Percentiles rank a stretch among this genome's conserved stretches.
Evolutionary conservation across 2,888 invertebrate species (phyloP).

Genomic region (Sarcophaga carnaria): DNA sequence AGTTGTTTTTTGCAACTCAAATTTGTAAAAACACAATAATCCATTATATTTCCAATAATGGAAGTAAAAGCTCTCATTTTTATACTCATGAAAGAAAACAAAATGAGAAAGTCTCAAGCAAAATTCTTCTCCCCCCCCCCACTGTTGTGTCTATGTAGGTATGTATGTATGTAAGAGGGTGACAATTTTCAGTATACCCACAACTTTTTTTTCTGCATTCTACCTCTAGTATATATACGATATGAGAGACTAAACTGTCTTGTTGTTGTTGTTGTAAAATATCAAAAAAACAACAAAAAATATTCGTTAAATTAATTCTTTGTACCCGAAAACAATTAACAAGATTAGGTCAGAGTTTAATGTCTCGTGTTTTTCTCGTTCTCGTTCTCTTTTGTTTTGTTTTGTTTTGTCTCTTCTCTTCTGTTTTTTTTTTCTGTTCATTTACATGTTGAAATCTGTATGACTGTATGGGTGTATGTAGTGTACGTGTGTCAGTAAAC

Average conservation of each 20-base stretch:
- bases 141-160: too few relatives aligned
- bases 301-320: conserved; percentile 65
- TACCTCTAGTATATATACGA: not conserved
- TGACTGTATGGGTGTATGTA: not conserved
- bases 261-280: conserved; percentile 21
- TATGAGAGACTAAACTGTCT: not conserved
- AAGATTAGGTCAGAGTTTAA: conserved; percentile 65
- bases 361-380: conserved; percentile 6
- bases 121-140: not conserved
- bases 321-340: conserved; percentile 65
- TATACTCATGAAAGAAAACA: conserved; percentile 8
- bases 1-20: not conserved
- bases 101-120: not conserved
- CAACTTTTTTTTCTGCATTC: conserved; percentile 35
- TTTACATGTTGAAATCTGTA: not conserved
- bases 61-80: conserved; percentile 52
- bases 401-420: not conserved
- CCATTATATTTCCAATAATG: conserved; percentile 64
- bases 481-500: conserved; percentile 1
- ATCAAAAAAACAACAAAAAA: not conserved
- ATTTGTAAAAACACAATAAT: conserved; percentile 26
- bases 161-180: conserved; percentile 10
- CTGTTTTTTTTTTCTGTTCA: not conserved
- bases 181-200: conserved; percentile 15
- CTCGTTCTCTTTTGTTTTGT: not conserved